A percentile compares a stretch with the other conserved stretches of the same genome.
Conservation (phyloP, 2,113 vertebrate genomes). For the Micronycteris hirsuta region DNA sequence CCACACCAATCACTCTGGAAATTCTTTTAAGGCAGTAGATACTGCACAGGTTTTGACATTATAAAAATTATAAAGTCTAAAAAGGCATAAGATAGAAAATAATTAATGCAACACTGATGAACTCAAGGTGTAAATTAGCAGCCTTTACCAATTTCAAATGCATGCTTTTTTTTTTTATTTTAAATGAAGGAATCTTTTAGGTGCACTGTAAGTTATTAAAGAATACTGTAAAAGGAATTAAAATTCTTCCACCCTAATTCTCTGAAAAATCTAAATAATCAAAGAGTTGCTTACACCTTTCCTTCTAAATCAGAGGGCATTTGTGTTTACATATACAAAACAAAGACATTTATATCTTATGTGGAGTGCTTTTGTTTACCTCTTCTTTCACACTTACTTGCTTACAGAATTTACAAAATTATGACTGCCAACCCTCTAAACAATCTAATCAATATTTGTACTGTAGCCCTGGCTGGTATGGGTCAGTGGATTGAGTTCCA, state of each 20-base stretch:
- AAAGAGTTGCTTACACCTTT: background rate
- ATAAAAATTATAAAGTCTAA: slow-evolving; percentile 73
- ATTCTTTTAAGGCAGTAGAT: slow-evolving; percentile 50
- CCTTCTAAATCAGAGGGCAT: background rate
- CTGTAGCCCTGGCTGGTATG: background rate
- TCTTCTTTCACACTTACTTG: background rate
- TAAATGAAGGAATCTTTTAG: slow-evolving; percentile 45
- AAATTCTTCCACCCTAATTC: background rate
- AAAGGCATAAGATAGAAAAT: slow-evolving; percentile 61
- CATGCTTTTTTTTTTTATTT: slow-evolving; percentile 54
- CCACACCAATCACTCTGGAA: background rate
- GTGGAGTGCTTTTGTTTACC: background rate
- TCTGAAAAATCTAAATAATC: slow-evolving; percentile 37
- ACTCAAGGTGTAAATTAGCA: slow-evolving; percentile 68
- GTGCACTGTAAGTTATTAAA: background rate
- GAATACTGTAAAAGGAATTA: slow-evolving; percentile 3
- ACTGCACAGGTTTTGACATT: slow-evolving; percentile 70
- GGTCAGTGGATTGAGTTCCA: no score
- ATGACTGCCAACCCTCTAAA: background rate
- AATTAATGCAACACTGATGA: slow-evolving; percentile 66
- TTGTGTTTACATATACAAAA: background rate
- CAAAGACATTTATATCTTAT: background rate
- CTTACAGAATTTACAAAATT: background rate
- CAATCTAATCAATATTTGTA: background rate
- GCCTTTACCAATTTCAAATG: slow-evolving; percentile 66